phyloP scores from a whole-genome alignment of 2,113 vertebrate genomes.

The Burhinus bistriatus region DNA sequence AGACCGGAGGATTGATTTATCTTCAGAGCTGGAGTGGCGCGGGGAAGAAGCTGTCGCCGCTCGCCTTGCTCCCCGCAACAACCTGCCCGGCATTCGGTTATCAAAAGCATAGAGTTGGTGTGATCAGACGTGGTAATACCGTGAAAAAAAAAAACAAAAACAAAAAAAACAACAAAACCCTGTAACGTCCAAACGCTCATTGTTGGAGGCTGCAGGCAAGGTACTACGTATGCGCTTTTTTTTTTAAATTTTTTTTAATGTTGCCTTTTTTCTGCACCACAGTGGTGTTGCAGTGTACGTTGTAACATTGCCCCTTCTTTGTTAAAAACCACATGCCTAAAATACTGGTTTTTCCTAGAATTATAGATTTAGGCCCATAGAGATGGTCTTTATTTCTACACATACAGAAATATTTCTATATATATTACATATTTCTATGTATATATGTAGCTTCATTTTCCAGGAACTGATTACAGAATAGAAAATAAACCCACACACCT shows the following conservation, averaged over 20 bases:
- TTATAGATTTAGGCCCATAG: background rate
- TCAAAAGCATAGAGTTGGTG: background rate
- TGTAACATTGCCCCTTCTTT: background rate
- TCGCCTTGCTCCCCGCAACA: background rate
- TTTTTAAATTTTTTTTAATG: background rate
- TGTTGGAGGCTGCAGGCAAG: constrained; percentile 3
- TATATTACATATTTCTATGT: background rate
- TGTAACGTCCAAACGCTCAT: background rate
- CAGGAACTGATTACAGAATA: background rate
- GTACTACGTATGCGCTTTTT: background rate
- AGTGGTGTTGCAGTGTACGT: background rate
- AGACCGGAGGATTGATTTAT: background rate
- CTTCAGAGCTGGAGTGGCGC: background rate
- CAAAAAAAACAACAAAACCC: background rate
- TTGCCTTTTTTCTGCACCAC: background rate
- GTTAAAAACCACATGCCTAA: background rate
- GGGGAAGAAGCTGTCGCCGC: background rate
- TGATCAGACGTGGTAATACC: background rate
- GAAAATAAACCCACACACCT: background rate
- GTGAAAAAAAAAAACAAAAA: background rate
- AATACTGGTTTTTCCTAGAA: background rate
- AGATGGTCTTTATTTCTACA: background rate
- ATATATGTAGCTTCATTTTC: background rate
- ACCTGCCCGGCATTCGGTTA: background rate
- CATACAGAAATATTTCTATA: background rate